Base-by-base conservation (phyloP, 2,113 vertebrate species). In the Aphyosemion australe region DNA sequence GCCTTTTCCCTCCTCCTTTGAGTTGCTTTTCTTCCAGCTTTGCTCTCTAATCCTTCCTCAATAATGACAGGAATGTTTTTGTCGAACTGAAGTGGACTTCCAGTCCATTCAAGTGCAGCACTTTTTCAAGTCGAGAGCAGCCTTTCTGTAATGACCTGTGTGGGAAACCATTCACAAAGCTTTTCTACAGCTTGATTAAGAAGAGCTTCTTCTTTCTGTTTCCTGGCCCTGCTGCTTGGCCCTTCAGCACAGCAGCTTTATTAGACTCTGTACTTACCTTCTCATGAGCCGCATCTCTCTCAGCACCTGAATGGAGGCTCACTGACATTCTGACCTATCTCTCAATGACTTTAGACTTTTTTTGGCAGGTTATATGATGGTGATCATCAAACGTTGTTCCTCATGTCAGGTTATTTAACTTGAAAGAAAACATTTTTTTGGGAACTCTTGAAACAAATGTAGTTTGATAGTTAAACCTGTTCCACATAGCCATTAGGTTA, bases 111-210 rank as follows among this genome's bases (percentile, higher is more conserved):
- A 85, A 20, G 51, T 41, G 12, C 66, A 56, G 57, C 55, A 73
- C 16, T 75, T 87, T 90, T 87, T 90, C 54, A 87, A 76, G 65
- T 76, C 65, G 49, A 72, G 54, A 69, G 67, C 56, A 85, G 39
- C 43, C 31, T n/a, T 82, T 77, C 60, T 74, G 57, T 53, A 39
- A 46, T 70, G 62, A 64, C 58, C 58, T 65, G 67, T 90, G 89
- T 90, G 89, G 87, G 88, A 67, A 71, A 72, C 57, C 70, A 65
- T 88, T 91, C 84, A 88, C 77, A 73, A 71, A 79, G 74, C 72
- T 81, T 88, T 89, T 77, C 87, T 52, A 79, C 69, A 54, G 51
- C 59, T 64, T 61, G 49, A 59, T 78, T 74, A 69, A 84, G 78
- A 37, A 69, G 20, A 78, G 60, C 52, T 57, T 62, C 61, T 61